A percentile compares a stretch with the other conserved stretches of the same genome.
phyloP scores from a whole-genome alignment of 2,113 vertebrate genomes.

The Perca schrenkii region DNA sequence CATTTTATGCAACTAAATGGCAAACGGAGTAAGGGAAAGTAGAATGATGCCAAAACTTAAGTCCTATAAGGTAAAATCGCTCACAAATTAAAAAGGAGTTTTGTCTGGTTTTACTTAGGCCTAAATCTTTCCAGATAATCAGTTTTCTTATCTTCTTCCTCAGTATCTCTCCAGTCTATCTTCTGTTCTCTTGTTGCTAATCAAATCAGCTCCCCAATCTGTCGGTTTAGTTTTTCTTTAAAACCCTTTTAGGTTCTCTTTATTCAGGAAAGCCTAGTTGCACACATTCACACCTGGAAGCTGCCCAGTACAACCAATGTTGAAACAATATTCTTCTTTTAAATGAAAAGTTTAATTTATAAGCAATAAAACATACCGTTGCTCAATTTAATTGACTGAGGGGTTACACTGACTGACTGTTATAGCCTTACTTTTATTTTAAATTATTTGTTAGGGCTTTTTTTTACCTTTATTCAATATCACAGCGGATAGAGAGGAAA shows the following conservation, averaged over 20 bases:
- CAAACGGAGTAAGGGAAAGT: neutral
- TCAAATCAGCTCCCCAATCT: neutral
- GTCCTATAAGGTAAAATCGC: neutral
- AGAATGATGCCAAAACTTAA: neutral
- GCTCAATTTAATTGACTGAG: neutral
- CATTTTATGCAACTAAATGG: neutral
- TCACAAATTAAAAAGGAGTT: neutral
- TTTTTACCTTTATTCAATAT: no score
- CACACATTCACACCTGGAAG: neutral
- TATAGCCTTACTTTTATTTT: no score
- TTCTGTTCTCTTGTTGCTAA: neutral
- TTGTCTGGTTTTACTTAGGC: neutral
- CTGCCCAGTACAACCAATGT: neutral
- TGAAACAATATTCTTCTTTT: neutral
- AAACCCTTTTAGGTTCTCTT: neutral
- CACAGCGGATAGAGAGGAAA: no score
- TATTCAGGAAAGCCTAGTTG: no score
- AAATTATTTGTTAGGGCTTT: no score
- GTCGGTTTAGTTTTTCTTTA: neutral
- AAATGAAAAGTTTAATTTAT: neutral
- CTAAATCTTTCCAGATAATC: neutral
- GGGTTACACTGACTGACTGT: neutral
- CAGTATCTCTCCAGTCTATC: neutral
- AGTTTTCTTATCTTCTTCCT: neutral
- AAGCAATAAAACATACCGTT: neutral